A percentile compares a stretch with the other conserved stretches of the same genome.
Conservation (phyloP, 2,888 invertebrate genomes). For the Carpatolechia fugitivella region DNA sequence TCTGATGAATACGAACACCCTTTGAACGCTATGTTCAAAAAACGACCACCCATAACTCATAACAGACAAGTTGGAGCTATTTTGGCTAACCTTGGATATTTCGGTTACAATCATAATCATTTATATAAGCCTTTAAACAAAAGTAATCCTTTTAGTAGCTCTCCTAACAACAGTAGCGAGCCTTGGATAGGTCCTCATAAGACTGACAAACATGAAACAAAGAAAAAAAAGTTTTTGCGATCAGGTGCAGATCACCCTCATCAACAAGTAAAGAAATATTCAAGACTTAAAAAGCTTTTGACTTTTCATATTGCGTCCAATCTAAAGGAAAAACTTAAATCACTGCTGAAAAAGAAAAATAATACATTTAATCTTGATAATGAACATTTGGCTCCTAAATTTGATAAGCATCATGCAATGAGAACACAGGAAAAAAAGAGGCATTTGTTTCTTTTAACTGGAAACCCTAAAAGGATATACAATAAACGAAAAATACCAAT, state of each 20-base stretch:
- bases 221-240: neutral
- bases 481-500: constrained; percentile 2
- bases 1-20: neutral
- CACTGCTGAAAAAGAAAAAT: too few species aligned
- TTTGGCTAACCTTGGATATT: neutral
- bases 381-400: too few species aligned
- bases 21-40: neutral
- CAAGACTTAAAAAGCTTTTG: too few species aligned
- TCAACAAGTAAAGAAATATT: too few species aligned
- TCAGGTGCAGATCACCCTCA: too few species aligned
- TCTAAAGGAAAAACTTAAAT: too few species aligned
- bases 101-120: neutral
- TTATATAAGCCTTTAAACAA: too few species aligned
- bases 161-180: neutral
- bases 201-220: neutral
- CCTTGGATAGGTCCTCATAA: constrained; percentile 2
- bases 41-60: neutral
- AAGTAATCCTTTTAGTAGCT: neutral
- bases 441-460: neutral
- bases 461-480: neutral
- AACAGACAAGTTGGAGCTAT: neutral
- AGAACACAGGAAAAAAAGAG: neutral
- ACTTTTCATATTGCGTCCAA: too few species aligned
- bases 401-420: neutral
- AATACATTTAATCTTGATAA: too few species aligned